Conservation (phyloP, 2,797 vertebrate species). For the Acestrorhynchus altus region DNA sequence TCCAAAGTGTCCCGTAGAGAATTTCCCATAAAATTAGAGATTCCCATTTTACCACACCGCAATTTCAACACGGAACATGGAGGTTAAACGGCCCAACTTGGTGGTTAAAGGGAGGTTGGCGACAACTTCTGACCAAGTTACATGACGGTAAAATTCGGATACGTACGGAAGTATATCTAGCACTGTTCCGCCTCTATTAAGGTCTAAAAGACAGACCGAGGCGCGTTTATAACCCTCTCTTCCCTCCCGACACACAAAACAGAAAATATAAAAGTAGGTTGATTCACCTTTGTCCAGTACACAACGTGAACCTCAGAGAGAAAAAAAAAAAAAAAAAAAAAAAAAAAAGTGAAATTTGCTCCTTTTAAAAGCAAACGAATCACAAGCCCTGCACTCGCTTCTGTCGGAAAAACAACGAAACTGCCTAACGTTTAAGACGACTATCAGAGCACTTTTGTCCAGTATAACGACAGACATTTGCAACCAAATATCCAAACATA, state of each 20-base stretch:
- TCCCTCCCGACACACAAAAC: slow-evolving; percentile 63
- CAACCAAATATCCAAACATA: slow-evolving; percentile 71
- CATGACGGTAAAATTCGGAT: neutral
- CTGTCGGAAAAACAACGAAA: slow-evolving; percentile 36
- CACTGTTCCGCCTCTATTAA: neutral
- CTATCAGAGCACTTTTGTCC: slow-evolving; percentile 62
- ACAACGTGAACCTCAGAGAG: slow-evolving; percentile 74
- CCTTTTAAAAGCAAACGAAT: slow-evolving; percentile 56
- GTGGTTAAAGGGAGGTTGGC: neutral
- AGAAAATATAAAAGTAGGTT: slow-evolving; percentile 75
- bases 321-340: too few relatives aligned
- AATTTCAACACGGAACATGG: too few relatives aligned
- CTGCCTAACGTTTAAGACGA: slow-evolving; percentile 49
- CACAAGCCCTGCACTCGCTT: slow-evolving; percentile 65
- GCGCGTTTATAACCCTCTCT: neutral
- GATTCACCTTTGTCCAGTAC: slow-evolving; percentile 86
- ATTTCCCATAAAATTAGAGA: too few relatives aligned
- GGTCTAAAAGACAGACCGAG: slow-evolving; percentile 3
- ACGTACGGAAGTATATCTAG: neutral
- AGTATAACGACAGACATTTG: slow-evolving; percentile 66
- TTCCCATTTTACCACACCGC: too few relatives aligned
- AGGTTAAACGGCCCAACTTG: neutral
- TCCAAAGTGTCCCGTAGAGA: too few relatives aligned
- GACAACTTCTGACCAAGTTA: neutral
- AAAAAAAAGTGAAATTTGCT: slow-evolving; percentile 2